Base-by-base conservation (phyloP, 2,888 invertebrate genomes). In the Hypomecis atomaria region DNA sequence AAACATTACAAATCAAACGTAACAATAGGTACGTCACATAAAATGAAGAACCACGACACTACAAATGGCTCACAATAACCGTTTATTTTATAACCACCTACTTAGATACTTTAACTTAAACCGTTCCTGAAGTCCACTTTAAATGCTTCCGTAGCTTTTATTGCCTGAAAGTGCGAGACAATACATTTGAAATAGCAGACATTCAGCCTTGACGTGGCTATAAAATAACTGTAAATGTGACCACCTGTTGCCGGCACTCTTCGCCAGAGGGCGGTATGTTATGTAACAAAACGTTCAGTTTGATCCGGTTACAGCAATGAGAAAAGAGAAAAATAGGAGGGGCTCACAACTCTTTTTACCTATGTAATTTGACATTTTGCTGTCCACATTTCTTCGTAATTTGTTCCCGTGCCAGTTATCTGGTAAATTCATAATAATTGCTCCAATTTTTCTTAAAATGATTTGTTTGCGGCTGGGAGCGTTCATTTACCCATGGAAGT, bases 231-330 rank as follows among this genome's bases (percentile, higher is more conserved):
- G 73, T 76, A 83, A 87, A 86, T 83, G 83, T 77, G 69, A 69
- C 78, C 84, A 88, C 89, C 86, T 89, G 89, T 89, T 89, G 89
- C 82, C 66, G 54, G 50, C 65, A 66, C 68, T 65, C 67, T 68
- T 65, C 66, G 67, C 69, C 69, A 67, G 70, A 64, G 71, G 71
- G 62, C 49, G 69, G 69, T 56, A 66, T 73, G 78, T 80, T 80
- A 75, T 73, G 72, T 81, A 76, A 83, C 81, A 80, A 81, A 81
- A 83, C 79, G 81, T 77, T 77, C 79, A 78, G 75, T 65, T 71
- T 77, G 67, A 78, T 77, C 73, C 74, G 64, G 73, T 74, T 76
- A 71, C 66, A 71, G 69, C 69, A 23, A 23, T 23, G 23, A 23
- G 23, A 23, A 23, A 23, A 23, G 23, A 23, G 23, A 23, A 23